Evolutionary conservation across 2,888 invertebrate species (phyloP).

Genomic region (Rotaria sp.): DNA sequence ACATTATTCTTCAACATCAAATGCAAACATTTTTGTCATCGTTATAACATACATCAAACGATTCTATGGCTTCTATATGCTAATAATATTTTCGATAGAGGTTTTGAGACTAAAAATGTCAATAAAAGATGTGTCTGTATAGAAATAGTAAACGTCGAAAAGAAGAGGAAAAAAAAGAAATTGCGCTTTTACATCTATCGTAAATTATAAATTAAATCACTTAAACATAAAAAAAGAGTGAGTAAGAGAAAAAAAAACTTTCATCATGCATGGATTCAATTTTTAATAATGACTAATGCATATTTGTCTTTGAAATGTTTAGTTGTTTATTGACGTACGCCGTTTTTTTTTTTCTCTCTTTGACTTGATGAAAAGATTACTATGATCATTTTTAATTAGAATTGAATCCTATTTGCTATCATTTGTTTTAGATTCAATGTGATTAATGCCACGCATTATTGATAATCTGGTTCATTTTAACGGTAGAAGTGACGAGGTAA

Average conservation of each 20-base stretch:
- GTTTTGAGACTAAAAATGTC: not conserved
- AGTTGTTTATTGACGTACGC: not conserved
- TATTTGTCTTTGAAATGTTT: not conserved
- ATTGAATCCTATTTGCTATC: not conserved
- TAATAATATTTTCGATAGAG: not conserved
- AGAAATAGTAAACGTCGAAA: not conserved
- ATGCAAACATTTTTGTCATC: not conserved
- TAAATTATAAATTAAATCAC: not conserved
- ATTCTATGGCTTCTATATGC: not conserved
- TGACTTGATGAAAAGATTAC: not conserved
- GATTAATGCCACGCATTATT: not conserved
- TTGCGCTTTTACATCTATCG: not conserved
- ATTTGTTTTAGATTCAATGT: not conserved
- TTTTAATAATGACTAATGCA: not conserved
- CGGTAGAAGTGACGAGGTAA: not conserved
- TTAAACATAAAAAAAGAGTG: not conserved
- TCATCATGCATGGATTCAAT: not conserved
- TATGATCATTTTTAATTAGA: not conserved
- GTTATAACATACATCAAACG: not conserved
- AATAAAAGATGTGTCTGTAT: not conserved
- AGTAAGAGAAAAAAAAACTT: not conserved
- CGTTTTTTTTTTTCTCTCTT: not conserved
- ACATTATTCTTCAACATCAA: not conserved
- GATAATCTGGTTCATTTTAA: constrained; percentile 6
- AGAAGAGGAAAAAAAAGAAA: not conserved